A percentile compares a stretch with the other conserved stretches of the same genome.
phyloP scores from a whole-genome alignment of 2,113 vertebrate genomes.

The Myrmecophaga tridactyla region DNA sequence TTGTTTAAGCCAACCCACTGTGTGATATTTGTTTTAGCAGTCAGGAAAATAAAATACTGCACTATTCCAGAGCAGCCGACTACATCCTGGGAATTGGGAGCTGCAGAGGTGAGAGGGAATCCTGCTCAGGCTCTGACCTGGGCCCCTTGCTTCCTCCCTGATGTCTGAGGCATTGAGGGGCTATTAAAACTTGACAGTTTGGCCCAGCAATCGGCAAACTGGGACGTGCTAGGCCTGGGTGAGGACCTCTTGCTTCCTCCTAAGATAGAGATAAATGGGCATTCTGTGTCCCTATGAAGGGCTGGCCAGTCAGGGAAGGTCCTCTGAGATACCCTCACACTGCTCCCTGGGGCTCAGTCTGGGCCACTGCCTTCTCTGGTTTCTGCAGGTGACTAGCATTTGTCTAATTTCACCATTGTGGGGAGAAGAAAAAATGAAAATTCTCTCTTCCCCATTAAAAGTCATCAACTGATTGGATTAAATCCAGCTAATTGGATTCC shows the following conservation, averaged over 20 bases:
- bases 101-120: background rate
- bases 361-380: conserved; percentile 13
- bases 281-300: background rate
- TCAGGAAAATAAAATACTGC: no score
- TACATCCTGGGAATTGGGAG: background rate
- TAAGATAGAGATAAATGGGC: background rate
- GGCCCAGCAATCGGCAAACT: background rate
- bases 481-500: no score
- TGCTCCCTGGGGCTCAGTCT: background rate
- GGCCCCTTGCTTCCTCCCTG: background rate
- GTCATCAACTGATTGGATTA: no score
- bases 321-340: background rate
- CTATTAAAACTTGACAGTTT: background rate
- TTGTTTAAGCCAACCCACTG: no score
- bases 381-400: background rate
- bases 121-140: background rate
- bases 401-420: background rate
- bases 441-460: no score
- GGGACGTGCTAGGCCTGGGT: background rate
- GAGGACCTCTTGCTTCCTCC: background rate
- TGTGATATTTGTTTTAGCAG: no score
- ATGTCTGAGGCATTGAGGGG: background rate
- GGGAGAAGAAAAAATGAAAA: background rate
- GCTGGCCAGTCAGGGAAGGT: background rate
- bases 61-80: background rate